Base-by-base conservation (phyloP, 2,797 vertebrate species). In the Amniataba percoides region DNA sequence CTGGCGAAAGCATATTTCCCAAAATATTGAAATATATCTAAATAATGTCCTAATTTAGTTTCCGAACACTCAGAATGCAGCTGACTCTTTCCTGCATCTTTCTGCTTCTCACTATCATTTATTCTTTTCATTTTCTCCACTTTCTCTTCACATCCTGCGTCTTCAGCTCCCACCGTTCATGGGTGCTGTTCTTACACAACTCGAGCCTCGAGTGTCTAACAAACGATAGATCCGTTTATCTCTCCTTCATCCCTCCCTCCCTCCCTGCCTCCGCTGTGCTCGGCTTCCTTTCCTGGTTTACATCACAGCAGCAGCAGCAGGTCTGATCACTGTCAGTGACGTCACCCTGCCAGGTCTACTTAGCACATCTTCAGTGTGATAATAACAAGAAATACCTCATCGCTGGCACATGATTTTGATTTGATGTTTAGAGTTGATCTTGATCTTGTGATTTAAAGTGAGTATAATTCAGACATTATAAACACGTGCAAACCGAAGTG, bases 291-390 rank as follows among this genome's bases (percentile, higher is more conserved):
- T 19, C 34, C 70, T 74, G 82, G 11, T 46, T 74, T 51, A 12
- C 40, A 58, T 75, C 74, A 58, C 56, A 23, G 34, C 68, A 55
- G 25, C 66, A 27, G 61, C 66, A 27, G 61, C 3, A 3, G 52
- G 52, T 18, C 69, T 63, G 71, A 78, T 78, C 42, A 15, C 59
- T 48, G 64, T 69, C 70, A 70, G 18, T 25, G 65, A 40, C 34
- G 14, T 73, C 58, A 40, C 45, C 39, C 51, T 23, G 43, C 23
- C 64, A 14, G n/a, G 3, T 16, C 36, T 36, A 0, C 48, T 42
- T 19, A 23, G 61, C 2, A 31, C 5, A 53, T 51, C 34, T n/a
- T 51, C 59, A 51, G 23, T 1, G 8, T 45, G 43, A 66, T 43
- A 49, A 34, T 42, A 68, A 49, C 45, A 52, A 40, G 63, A 70